phyloP scores from a whole-genome alignment of 1,140 invertebrate species.

The Cephus cinctus region DNA sequence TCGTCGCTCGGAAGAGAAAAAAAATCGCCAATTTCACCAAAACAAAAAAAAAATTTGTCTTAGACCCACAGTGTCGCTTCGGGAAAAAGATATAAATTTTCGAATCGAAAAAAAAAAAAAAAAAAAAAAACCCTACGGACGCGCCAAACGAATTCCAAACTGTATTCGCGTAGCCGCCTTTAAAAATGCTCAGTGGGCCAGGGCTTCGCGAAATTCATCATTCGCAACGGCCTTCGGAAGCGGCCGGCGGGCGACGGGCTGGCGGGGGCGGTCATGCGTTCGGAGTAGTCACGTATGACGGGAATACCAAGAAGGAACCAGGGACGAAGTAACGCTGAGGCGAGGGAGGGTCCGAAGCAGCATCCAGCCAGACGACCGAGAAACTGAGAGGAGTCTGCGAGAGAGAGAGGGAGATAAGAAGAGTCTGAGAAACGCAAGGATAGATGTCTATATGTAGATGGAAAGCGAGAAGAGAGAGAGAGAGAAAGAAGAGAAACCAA shows the following conservation, averaged over 20 bases:
- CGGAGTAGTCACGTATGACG: no score
- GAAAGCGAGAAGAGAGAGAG: slow-evolving; percentile 11
- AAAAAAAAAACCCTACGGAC: neutral
- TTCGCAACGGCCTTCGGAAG: slow-evolving; percentile 29
- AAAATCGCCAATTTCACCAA: no score
- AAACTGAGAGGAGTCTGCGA: neutral
- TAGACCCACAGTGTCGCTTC: no score
- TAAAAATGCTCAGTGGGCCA: slow-evolving; percentile 31
- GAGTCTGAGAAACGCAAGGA: no score
- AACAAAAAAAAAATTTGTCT: no score
- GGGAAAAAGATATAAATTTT: neutral
- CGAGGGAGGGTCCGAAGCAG: neutral
- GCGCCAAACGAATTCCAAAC: neutral
- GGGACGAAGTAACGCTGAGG: slow-evolving; percentile 9
- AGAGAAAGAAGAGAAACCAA: slow-evolving; percentile 7
- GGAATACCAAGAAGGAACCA: slow-evolving; percentile 11
- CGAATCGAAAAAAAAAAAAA: slow-evolving; percentile 6
- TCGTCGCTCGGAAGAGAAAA: no score
- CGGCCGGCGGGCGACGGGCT: slow-evolving; percentile 8
- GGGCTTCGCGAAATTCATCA: slow-evolving; percentile 33
- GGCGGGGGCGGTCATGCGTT: neutral
- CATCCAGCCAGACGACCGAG: slow-evolving; percentile 1
- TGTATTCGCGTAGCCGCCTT: neutral
- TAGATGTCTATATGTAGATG: neutral
- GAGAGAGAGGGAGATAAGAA: neutral